phyloP scores from a whole-genome alignment of 2,113 vertebrate genomes.

The Centrocercus urophasianus region DNA sequence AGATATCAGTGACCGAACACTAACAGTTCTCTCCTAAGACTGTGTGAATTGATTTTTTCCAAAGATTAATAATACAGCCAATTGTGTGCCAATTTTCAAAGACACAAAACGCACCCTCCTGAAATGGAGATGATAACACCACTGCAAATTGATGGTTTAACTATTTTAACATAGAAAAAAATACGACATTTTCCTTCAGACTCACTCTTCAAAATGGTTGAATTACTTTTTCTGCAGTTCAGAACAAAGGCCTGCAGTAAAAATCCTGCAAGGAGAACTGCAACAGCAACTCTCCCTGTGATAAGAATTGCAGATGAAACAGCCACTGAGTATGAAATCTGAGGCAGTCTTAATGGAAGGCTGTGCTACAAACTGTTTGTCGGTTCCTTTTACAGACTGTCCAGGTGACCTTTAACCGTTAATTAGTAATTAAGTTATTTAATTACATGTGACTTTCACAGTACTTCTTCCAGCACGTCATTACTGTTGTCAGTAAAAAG shows the following conservation, averaged over 20 bases:
- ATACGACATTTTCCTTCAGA: not conserved
- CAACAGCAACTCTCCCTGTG: not conserved
- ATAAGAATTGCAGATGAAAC: not conserved
- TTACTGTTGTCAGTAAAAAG: not conserved
- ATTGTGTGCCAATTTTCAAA: not conserved
- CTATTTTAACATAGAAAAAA: not conserved
- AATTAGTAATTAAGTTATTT: not conserved
- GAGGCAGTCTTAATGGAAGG: not conserved
- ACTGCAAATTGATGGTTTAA: not conserved
- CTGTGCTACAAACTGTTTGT: accelerated
- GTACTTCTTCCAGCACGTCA: not conserved
- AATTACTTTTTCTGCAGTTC: not conserved
- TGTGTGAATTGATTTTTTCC: not conserved
- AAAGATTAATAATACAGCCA: not conserved
- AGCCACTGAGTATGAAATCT: not conserved
- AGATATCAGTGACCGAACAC: not conserved
- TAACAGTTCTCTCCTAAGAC: not conserved
- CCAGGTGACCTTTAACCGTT: not conserved
- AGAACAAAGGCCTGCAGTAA: not conserved
- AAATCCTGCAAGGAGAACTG: not conserved
- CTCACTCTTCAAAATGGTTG: not conserved
- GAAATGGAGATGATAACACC: not conserved
- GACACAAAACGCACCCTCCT: not conserved
- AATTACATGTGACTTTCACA: not conserved
- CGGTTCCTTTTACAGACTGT: not conserved